These are phyloP conservation scores for Cydia fagiglandana DNA, from an alignment of 1,140 invertebrate species.

Conservation along the genomic window DNA sequence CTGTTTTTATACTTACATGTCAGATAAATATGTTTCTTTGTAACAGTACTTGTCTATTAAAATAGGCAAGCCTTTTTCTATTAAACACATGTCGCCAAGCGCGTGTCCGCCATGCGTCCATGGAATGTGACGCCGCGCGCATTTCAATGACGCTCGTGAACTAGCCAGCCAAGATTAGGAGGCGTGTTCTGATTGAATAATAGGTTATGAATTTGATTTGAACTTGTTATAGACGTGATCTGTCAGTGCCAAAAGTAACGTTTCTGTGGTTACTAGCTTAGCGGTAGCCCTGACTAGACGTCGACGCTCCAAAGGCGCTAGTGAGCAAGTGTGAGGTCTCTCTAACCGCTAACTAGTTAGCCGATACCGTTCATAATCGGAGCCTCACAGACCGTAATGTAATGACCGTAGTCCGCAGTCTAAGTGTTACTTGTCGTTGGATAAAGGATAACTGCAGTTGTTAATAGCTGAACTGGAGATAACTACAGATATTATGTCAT, in stretches of 20 bases:
- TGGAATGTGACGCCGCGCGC: background rate
- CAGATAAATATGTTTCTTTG: too few relatives aligned
- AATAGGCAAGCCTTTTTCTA: too few relatives aligned
- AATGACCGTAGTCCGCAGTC: background rate
- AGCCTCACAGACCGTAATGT: background rate
- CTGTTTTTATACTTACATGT: too few relatives aligned
- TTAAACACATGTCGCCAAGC: background rate
- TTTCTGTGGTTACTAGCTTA: too few relatives aligned
- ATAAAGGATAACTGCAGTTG: background rate
- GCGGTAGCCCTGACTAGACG: too few relatives aligned
- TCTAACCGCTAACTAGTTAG: background rate
- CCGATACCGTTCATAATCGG: background rate
- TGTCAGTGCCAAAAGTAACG: too few relatives aligned
- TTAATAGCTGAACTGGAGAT: background rate
- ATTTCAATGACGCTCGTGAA: background rate
- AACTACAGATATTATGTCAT: background rate
- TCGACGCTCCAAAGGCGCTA: too few relatives aligned
- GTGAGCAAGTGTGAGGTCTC: too few relatives aligned
- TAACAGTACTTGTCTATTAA: too few relatives aligned
- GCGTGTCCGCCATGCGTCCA: background rate
- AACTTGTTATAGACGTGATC: too few relatives aligned
- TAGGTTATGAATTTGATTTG: too few relatives aligned
- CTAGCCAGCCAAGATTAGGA: background rate
- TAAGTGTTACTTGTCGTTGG: slow-evolving; percentile 3
- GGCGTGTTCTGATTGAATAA: background rate